Evolutionary conservation across 2,888 invertebrate species (phyloP).

Genomic region (Sinopyrophorus schimmeli): DNA sequence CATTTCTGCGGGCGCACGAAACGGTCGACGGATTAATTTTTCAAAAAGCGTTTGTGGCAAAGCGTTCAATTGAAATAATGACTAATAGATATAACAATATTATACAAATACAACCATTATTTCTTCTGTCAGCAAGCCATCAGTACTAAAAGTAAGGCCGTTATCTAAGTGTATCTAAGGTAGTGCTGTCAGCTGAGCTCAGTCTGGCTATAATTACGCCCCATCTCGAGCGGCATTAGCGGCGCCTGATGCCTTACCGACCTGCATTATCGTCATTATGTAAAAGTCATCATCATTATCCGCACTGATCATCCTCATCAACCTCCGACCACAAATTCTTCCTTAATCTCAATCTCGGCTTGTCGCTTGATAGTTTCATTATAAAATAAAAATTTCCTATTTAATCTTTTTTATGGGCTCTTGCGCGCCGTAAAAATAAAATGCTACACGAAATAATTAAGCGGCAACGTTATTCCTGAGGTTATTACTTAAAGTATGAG

Average conservation of each 20-base stretch:
- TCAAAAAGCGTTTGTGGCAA: no score
- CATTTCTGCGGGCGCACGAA: no score
- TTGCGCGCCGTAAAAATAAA: no score
- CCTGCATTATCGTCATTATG: slow-evolving; percentile 54
- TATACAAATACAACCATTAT: slow-evolving; percentile 23
- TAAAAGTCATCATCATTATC: slow-evolving; percentile 57
- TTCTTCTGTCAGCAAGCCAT: slow-evolving; percentile 28
- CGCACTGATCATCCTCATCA: slow-evolving; percentile 50
- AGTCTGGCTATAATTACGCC: slow-evolving; percentile 52
- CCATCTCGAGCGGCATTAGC: slow-evolving; percentile 51
- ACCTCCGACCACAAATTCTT: slow-evolving; percentile 36
- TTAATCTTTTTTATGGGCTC: no score
- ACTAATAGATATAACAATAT: no score
- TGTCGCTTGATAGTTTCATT: slow-evolving; percentile 28
- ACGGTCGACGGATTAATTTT: no score
- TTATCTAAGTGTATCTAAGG: slow-evolving; percentile 46
- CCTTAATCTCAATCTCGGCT: slow-evolving; percentile 25
- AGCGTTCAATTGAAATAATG: no score
- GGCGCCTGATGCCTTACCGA: slow-evolving; percentile 51
- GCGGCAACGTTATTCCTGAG: no score
- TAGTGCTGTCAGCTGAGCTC: slow-evolving; percentile 45
- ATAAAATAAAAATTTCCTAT: slow-evolving; percentile 19
- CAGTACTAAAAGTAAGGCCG: slow-evolving; percentile 34
- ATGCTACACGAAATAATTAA: no score
- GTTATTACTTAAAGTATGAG: no score